A percentile compares a stretch with the other conserved stretches of the same genome.
Conservation (phyloP, 2,113 vertebrate genomes). For the Calonectris borealis region DNA sequence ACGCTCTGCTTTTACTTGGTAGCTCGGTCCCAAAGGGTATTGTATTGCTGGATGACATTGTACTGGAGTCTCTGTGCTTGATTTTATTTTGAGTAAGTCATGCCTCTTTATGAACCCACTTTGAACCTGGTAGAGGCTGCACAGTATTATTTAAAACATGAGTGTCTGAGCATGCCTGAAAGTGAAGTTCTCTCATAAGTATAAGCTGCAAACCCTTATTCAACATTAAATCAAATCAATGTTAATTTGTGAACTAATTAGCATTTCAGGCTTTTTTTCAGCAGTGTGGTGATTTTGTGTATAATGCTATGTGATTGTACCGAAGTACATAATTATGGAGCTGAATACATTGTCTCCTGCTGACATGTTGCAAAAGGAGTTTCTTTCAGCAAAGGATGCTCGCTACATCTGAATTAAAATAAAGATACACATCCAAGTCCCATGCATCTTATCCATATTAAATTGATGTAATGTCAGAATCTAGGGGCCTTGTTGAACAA, state of each 20-base stretch:
- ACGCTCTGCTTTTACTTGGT: background rate
- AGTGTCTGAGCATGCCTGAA: slow-evolving; percentile 65
- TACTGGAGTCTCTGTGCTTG: slow-evolving; percentile 33
- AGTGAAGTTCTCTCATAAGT: slow-evolving; percentile 73
- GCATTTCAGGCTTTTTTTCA: slow-evolving; percentile 72
- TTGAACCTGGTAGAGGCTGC: slow-evolving; percentile 57
- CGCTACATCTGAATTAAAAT: slow-evolving; percentile 5
- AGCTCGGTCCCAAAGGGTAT: slow-evolving; percentile 1
- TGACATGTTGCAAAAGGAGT: slow-evolving; percentile 64
- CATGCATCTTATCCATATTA: background rate
- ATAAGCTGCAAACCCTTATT: slow-evolving; percentile 79
- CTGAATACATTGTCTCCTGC: slow-evolving; percentile 79
- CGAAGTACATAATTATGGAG: slow-evolving; percentile 73
- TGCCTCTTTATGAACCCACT: slow-evolving; percentile 37
- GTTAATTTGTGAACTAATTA: slow-evolving; percentile 85
- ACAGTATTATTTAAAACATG: slow-evolving; percentile 64
- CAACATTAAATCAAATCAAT: slow-evolving; percentile 83
- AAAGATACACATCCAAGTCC: background rate
- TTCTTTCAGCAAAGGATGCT: slow-evolving; percentile 44
- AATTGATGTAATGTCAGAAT: background rate
- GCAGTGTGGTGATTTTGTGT: slow-evolving; percentile 73
- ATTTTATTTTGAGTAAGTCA: slow-evolving; percentile 61
- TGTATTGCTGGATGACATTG: slow-evolving; percentile 38
- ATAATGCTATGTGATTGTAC: slow-evolving; percentile 76
- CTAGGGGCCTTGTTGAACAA: background rate